Base-by-base conservation (phyloP, 2,797 vertebrate species). In the Enteromius mattozi region DNA sequence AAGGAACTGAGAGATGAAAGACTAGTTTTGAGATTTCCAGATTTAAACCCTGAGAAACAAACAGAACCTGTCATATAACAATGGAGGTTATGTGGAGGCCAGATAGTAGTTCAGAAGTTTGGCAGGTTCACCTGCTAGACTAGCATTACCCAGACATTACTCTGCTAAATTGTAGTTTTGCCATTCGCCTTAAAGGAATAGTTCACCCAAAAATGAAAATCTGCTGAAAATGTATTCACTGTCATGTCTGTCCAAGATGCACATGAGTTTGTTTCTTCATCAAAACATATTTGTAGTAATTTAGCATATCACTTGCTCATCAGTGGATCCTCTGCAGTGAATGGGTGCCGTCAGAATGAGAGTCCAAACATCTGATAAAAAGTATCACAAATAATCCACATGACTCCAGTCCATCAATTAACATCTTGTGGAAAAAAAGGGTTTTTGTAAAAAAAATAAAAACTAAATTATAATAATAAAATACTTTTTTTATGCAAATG, bases 21-120 rank as follows among this genome's bases (percentile, higher is more conserved):
- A 33, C 30, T 66, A 47, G 56, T 49, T 49, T 59, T 2, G 35
- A 78, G 35, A 79, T 47, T 49, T 79, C 27, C 21, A 79, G 42
- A 79, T 79, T 47, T 66, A 66, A 65, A 65, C 14, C 14, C 61
- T 65, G 6, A 16, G 12, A 79, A 79, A 66, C 47, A 69, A 63
- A 80, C n/a, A 37, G 19, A 68, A 24, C 6, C 16, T 65, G 24
- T 65, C 17, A 65, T 51, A 77, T 78, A 17, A 30, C 56, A 61
- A 33, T 35, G 49, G 75, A 78, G n/a, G 54, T 78, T 3, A 40
- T 56, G 19, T n/a, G 54, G 54, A 65, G 56, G 61, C 1, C 10
- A 65, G 61, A 12, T 33, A 65, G 30, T 30, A 27, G 45, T 30
- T 33, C 10, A 59, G 7, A 14, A 42, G 59, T 76, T 37, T 37